Percentiles rank a stretch among this genome's conserved stretches.
phyloP scores from a whole-genome alignment of 2,113 vertebrate species.

The Globicephala melas region DNA sequence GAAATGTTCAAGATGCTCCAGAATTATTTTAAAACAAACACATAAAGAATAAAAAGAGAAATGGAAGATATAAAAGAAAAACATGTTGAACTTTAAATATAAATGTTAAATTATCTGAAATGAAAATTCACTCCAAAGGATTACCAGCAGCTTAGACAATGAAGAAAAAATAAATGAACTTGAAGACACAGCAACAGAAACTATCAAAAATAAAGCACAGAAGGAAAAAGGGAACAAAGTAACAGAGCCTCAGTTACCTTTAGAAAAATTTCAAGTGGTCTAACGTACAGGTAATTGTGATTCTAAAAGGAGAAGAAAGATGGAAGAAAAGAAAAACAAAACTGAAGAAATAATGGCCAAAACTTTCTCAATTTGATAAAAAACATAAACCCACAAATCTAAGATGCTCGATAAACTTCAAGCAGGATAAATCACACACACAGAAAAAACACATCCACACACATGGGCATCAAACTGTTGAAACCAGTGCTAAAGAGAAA shows the following conservation, averaged over 20 bases:
- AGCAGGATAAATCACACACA: neutral
- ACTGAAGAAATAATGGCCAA: neutral
- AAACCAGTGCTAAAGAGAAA: neutral
- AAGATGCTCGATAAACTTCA: neutral
- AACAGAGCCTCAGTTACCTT: neutral
- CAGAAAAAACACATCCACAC: neutral
- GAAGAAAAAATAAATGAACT: neutral
- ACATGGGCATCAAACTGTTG: neutral
- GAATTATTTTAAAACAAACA: neutral
- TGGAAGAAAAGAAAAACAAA: neutral
- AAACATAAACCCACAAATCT: neutral
- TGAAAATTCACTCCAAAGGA: neutral
- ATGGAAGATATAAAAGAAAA: neutral
- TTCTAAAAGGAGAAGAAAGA: neutral
- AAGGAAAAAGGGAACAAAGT: neutral
- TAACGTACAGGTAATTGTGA: neutral
- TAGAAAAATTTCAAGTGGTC: neutral
- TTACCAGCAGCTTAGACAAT: neutral
- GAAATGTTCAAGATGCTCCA: neutral
- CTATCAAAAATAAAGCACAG: neutral
- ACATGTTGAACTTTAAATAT: neutral
- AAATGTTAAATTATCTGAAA: neutral
- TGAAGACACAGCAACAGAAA: neutral
- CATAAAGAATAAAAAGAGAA: neutral
- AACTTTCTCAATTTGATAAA: neutral